phyloP scores from a whole-genome alignment of 1,140 invertebrate genomes.

The Grapholita molesta region DNA sequence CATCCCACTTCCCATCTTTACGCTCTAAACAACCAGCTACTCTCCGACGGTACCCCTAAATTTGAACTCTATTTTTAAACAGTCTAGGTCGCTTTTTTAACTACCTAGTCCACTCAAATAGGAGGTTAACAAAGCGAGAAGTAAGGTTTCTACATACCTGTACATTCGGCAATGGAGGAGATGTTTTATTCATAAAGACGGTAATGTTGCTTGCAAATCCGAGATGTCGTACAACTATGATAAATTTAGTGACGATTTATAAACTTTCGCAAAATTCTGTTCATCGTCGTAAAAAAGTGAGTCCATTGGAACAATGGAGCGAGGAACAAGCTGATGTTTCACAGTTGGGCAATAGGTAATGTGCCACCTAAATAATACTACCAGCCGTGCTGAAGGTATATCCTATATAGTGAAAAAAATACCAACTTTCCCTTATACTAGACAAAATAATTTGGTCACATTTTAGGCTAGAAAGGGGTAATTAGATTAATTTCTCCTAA shows the following conservation, averaged over 20 bases:
- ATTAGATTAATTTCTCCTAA: too few relatives aligned
- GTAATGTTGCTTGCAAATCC: slow-evolving; percentile 30
- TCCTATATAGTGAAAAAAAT: too few relatives aligned
- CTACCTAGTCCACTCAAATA: background rate
- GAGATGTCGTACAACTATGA: slow-evolving; percentile 35
- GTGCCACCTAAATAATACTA: background rate
- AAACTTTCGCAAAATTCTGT: background rate
- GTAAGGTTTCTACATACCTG: slow-evolving; percentile 41
- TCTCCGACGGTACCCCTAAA: background rate
- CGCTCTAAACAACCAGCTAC: background rate
- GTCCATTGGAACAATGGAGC: background rate
- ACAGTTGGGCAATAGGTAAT: background rate
- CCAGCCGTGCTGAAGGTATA: too few relatives aligned
- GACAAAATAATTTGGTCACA: too few relatives aligned
- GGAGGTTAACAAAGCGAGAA: background rate
- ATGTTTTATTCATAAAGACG: slow-evolving; percentile 50
- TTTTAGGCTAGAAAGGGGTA: too few relatives aligned
- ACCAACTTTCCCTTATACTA: too few relatives aligned
- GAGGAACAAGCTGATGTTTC: background rate
- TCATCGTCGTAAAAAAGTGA: background rate
- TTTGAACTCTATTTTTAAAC: background rate
- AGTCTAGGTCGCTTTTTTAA: background rate
- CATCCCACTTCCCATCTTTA: slow-evolving; percentile 35
- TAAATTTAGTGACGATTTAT: slow-evolving; percentile 30
- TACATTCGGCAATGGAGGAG: slow-evolving; percentile 30